These are phyloP conservation scores for Pseudochaenichthys georgianus DNA, from an alignment of 2,797 vertebrate genomes.

Conservation along the genomic window DNA sequence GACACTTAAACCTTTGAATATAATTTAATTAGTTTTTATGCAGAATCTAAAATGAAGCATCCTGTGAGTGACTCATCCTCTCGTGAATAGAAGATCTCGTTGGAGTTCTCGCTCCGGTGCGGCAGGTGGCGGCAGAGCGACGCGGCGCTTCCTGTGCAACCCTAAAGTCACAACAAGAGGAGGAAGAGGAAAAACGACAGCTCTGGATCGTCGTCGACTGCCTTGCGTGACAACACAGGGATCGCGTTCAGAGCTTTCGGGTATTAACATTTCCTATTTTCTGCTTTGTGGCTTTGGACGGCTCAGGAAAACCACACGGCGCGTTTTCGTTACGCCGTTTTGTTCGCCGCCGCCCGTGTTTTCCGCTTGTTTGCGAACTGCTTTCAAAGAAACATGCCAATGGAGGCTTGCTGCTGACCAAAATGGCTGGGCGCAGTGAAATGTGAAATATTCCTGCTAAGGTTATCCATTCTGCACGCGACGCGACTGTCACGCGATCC, in stretches of 20 bases:
- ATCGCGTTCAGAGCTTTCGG: conserved; percentile 75
- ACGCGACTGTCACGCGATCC: conserved; percentile 45
- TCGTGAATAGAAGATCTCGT: rapidly evolving
- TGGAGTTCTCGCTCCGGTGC: conserved; percentile 63
- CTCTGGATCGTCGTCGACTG: conserved; percentile 81
- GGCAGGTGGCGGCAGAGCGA: conserved; percentile 68
- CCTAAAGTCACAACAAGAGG: conserved; percentile 80
- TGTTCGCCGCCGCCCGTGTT: conserved; percentile 1
- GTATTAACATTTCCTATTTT: conserved; percentile 62
- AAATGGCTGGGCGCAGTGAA: conserved; percentile 85
- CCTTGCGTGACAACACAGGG: conserved; percentile 83
- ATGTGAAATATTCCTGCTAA: conserved; percentile 79
- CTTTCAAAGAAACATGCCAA: conserved; percentile 77
- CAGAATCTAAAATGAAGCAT: too few relatives aligned
- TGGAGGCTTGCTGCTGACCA: conserved; percentile 81
- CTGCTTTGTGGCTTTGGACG: neutral
- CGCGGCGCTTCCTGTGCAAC: conserved; percentile 66
- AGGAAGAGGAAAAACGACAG: conserved; percentile 85
- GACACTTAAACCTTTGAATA: too few relatives aligned
- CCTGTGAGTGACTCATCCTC: neutral
- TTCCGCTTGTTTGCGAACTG: conserved; percentile 39
- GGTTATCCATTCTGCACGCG: conserved; percentile 51
- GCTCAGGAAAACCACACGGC: neutral
- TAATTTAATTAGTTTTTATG: too few relatives aligned
- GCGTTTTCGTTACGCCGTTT: rapidly evolving